These are phyloP conservation scores for Oscheius sp. DNA, from an alignment of 2,888 invertebrate species.

Conservation along the genomic window DNA sequence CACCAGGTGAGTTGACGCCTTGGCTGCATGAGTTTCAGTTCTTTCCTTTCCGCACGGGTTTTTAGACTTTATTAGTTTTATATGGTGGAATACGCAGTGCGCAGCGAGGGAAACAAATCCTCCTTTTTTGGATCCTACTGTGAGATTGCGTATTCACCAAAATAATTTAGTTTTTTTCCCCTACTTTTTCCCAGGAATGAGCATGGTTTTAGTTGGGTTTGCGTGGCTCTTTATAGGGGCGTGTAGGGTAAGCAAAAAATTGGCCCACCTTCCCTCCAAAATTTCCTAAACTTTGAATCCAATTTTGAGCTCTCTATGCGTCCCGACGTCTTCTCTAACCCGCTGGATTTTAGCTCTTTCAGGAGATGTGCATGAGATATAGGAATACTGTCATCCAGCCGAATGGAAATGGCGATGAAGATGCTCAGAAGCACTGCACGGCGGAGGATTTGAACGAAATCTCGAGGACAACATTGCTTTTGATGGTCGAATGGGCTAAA, in stretches of 20 bases:
- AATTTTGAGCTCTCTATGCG: background rate
- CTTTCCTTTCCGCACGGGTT: background rate
- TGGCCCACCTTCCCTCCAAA: no score
- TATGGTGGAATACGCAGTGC: background rate
- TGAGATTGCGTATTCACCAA: no score
- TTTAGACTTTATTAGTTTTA: background rate
- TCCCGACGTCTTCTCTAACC: background rate
- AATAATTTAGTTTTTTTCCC: no score
- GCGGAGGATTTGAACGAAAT: slow-evolving; percentile 68
- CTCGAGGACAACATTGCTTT: slow-evolving; percentile 64
- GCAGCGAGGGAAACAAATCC: background rate
- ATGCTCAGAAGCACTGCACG: slow-evolving; percentile 47
- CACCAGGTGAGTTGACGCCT: slow-evolving; percentile 49
- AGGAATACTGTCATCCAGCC: slow-evolving; percentile 44
- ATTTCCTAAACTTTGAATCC: no score
- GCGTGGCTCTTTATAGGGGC: no score
- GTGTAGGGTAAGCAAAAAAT: no score
- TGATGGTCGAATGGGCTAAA: slow-evolving; percentile 70
- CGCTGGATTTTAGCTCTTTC: slow-evolving; percentile 18
- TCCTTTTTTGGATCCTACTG: no score
- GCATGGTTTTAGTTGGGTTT: no score
- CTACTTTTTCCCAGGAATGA: no score
- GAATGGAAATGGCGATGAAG: background rate
- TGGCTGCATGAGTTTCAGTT: no score
- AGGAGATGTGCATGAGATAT: slow-evolving; percentile 62